Conservation (phyloP, 2,113 vertebrate species). For the Lepus americanus region DNA sequence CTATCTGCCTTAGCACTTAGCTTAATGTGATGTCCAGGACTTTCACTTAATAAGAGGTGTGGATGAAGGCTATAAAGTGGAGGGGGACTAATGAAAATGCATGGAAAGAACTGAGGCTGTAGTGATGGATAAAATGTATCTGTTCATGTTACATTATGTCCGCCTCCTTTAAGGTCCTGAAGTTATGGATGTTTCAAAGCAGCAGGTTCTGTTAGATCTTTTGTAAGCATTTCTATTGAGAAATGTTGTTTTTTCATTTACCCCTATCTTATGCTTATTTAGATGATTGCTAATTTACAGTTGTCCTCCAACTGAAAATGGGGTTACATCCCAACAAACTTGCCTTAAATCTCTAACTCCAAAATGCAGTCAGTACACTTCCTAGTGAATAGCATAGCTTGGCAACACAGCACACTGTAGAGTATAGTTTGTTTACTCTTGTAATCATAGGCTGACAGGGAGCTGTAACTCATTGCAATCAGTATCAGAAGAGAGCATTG, state of each 20-base stretch:
- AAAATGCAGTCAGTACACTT: no score
- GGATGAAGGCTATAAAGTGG: rapidly evolving
- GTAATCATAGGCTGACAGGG: no score
- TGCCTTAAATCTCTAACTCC: no score
- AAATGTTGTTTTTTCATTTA: neutral
- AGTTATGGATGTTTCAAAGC: neutral
- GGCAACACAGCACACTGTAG: no score
- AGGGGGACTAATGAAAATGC: neutral
- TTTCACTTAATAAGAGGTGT: neutral
- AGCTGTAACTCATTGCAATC: no score
- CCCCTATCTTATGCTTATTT: neutral
- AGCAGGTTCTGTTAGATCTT: neutral
- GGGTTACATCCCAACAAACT: no score
- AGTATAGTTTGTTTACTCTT: no score
- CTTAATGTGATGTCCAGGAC: neutral
- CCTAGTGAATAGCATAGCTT: no score
- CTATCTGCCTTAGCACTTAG: neutral
- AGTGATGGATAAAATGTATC: neutral
- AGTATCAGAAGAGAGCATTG: no score
- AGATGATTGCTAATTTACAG: neutral
- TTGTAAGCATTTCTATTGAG: neutral
- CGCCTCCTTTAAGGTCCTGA: neutral
- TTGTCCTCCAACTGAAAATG: neutral
- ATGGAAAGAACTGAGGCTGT: neutral
- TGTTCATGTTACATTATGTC: neutral